These are phyloP conservation scores for Myathropa florea DNA, from an alignment of 2,888 invertebrate species.

Conservation along the genomic window DNA sequence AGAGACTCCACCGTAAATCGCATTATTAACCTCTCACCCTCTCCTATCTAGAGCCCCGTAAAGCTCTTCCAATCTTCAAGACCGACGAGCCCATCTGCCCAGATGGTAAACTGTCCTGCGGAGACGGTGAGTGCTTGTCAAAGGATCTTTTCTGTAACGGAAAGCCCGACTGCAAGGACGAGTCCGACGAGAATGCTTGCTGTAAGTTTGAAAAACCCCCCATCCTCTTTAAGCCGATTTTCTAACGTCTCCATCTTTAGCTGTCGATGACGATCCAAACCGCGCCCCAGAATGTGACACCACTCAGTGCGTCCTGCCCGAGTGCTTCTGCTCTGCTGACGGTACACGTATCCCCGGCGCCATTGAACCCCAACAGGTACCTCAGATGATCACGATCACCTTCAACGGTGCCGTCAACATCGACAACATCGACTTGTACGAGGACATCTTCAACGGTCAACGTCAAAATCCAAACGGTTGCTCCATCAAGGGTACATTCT, in stretches of 20 bases:
- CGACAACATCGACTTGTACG: constrained; percentile 95
- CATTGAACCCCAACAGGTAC: constrained; percentile 91
- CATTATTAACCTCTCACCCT: constrained; percentile 7
- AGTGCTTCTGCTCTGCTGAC: constrained; percentile 96
- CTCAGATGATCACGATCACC: constrained; percentile 95
- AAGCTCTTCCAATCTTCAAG: constrained; percentile 92
- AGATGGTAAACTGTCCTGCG: constrained; percentile 94
- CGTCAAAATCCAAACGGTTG: constrained; percentile 94
- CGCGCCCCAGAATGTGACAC: constrained; percentile 95
- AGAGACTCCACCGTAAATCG: neutral
- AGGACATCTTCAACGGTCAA: constrained; percentile 92
- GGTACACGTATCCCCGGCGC: constrained; percentile 93
- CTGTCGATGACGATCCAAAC: constrained; percentile 94
- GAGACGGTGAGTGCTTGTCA: constrained; percentile 95
- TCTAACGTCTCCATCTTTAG: constrained; percentile 81
- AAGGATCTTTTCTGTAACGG: constrained; percentile 96
- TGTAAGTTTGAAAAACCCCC: constrained; percentile 86
- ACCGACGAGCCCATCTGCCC: constrained; percentile 96
- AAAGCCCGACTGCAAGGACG: constrained; percentile 95
- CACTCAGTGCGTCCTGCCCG: constrained; percentile 92
- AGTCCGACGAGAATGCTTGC: constrained; percentile 97
- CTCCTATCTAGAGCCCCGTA: constrained; percentile 88
- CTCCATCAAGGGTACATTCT: constrained; percentile 93
- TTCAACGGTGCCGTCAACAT: constrained; percentile 96
- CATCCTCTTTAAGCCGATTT: neutral